These are phyloP conservation scores for Tangara arthus DNA, from an alignment of 2,797 vertebrate genomes.

Conservation along the genomic window DNA sequence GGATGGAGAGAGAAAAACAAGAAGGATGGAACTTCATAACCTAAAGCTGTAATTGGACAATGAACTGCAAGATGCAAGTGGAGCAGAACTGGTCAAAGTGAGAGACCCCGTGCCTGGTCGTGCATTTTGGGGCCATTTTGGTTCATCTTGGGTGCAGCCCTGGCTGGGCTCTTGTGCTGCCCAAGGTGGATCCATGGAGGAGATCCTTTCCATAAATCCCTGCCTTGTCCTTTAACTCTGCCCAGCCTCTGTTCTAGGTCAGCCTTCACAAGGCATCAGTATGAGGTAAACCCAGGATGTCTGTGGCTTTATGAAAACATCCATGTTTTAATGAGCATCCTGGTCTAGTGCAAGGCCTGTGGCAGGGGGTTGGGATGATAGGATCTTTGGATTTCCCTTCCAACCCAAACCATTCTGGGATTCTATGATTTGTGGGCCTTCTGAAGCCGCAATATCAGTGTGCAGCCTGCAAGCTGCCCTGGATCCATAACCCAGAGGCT, in stretches of 20 bases:
- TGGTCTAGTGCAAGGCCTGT: too few relatives aligned
- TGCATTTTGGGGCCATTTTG: background rate
- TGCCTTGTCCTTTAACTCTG: background rate
- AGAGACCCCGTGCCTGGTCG: rapidly evolving
- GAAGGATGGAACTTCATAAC: too few relatives aligned
- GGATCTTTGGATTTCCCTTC: too few relatives aligned
- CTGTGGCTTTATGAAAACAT: too few relatives aligned
- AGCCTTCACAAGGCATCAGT: background rate
- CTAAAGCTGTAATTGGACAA: too few relatives aligned
- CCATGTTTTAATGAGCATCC: too few relatives aligned
- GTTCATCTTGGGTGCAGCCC: background rate
- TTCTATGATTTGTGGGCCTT: background rate
- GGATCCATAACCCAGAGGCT: background rate
- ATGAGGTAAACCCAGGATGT: too few relatives aligned
- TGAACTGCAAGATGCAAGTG: too few relatives aligned
- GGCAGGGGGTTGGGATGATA: too few relatives aligned
- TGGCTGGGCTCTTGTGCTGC: background rate
- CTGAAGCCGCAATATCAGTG: rapidly evolving
- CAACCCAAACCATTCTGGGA: too few relatives aligned
- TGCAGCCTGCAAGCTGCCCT: background rate
- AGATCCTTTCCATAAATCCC: background rate
- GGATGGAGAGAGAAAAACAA: too few relatives aligned
- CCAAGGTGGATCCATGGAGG: background rate
- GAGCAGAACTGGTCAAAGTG: rapidly evolving
- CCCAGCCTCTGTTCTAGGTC: rapidly evolving